Base-by-base conservation (phyloP, 2,113 vertebrate genomes). In the Smithornis capensis region DNA sequence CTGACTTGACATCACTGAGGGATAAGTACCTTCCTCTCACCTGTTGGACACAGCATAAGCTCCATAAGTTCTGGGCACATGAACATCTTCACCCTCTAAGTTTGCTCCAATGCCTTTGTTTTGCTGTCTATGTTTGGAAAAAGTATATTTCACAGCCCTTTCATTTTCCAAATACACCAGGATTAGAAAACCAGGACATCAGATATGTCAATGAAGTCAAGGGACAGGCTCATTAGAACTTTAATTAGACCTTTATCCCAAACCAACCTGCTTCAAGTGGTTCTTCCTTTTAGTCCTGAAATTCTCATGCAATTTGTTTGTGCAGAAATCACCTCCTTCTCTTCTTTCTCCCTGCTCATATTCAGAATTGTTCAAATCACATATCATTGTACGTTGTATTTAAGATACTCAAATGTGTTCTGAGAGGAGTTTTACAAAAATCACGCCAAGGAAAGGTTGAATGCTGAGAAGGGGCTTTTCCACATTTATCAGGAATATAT, bases 51-150 rank as follows among this genome's bases (percentile, higher is more conserved):
- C 5, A 56, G 33, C 24, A 70, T 1, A 33, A 87, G 38, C 8
- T 11, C 2, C 1, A 19, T 1, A 21, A 55, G 35, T 17, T n/a
- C 37, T 55, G 15, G 16, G 23, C 24, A 19, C 6, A 3, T 0
- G 2, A 5, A 9, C n/a, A 19, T 9, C 27, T 11, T 35, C 9
- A 4, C 25, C 12, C 24, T 7, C 2, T 8, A 33, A 5, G 2
- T 55, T 24, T n/a, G 8, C 13, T 69, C 15, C 15, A 31, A 1
- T 25, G 24, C 38, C 67, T 59, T 17, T 67, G 7, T 29, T 91
- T 87, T 29, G 12, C 14, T 33, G 1, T 8, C 19, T 14, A 0
- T 15, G 29, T 14, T 59, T 47, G 27, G 19, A 37, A 21, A 22
- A 83, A 16, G 11, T 22, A 1, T 3, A 3, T 38, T 22, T 60